A percentile compares a stretch with the other conserved stretches of the same genome.
Evolutionary conservation across 2,113 vertebrate species (phyloP).

Genomic region (Todiramphus chloris): DNA sequence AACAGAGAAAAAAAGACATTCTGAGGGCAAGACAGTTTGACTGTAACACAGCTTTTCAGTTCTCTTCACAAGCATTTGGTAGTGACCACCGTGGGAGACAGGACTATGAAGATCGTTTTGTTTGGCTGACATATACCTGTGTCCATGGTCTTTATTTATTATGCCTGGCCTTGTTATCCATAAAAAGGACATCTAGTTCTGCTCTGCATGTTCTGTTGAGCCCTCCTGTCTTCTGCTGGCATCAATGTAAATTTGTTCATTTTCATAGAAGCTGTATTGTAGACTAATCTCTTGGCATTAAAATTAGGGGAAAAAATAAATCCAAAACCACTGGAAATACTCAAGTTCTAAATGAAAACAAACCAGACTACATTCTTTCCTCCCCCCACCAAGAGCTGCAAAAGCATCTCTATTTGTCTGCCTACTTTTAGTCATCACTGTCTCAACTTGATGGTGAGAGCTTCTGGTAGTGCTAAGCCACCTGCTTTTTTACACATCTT

Average conservation of each 20-base stretch:
- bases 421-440: neutral
- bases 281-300: neutral
- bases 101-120: neutral
- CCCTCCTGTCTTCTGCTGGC: neutral
- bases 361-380: neutral
- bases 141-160: neutral
- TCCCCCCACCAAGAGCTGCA: neutral
- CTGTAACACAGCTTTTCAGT: neutral
- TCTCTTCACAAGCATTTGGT: neutral
- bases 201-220: neutral
- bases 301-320: neutral
- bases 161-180: neutral
- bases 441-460: neutral
- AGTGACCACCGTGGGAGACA: neutral
- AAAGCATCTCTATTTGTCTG: neutral
- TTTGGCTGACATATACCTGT: neutral
- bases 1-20: neutral
- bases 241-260: neutral
- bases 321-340: neutral
- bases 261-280: neutral
- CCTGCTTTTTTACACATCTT: neutral
- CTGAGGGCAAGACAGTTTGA: neutral
- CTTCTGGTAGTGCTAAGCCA: neutral
- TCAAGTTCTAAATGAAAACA: neutral
- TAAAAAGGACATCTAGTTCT: neutral